Percentiles rank a stretch among this genome's conserved stretches.
Evolutionary conservation across 2,113 vertebrate genomes (phyloP).

Genomic region (Daubentonia madagascariensis): DNA sequence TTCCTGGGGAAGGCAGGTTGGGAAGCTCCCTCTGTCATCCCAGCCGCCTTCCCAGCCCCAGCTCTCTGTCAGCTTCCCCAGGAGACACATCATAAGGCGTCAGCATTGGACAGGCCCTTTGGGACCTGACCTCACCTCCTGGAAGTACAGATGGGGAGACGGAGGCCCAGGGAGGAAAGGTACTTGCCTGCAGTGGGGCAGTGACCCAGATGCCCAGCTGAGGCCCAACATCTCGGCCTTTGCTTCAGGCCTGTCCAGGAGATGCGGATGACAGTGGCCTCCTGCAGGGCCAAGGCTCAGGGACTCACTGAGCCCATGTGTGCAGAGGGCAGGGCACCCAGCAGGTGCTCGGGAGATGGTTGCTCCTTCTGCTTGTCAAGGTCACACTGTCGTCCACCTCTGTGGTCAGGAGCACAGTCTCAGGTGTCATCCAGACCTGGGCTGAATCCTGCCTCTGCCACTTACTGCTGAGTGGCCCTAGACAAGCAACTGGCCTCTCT

Average conservation of each 20-base stretch:
- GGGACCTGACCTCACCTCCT: not conserved
- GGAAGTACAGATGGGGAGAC: not conserved
- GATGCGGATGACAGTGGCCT: not conserved
- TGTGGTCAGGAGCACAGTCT: not conserved
- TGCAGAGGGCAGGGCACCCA: not conserved
- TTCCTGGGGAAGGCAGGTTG: not conserved
- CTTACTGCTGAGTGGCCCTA: not conserved
- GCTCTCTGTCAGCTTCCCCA: not conserved
- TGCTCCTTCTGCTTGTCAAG: accelerated
- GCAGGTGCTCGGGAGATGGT: not conserved
- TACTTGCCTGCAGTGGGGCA: accelerated
- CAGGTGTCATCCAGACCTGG: accelerated
- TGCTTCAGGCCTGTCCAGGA: not conserved
- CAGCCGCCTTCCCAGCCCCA: not conserved
- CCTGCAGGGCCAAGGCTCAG: accelerated
- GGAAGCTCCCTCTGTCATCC: not conserved
- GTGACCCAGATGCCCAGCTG: accelerated
- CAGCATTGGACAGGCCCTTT: not conserved
- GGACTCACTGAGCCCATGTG: accelerated
- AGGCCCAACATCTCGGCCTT: no score
- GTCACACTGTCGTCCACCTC: accelerated
- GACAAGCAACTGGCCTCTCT: not conserved
- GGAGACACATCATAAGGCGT: not conserved
- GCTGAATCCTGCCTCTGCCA: not conserved
- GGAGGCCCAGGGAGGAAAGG: not conserved